Percentiles rank a stretch among this genome's conserved stretches.
Conservation (phyloP, 2,888 invertebrate genomes). For the Trissoscelio sp. region DNA sequence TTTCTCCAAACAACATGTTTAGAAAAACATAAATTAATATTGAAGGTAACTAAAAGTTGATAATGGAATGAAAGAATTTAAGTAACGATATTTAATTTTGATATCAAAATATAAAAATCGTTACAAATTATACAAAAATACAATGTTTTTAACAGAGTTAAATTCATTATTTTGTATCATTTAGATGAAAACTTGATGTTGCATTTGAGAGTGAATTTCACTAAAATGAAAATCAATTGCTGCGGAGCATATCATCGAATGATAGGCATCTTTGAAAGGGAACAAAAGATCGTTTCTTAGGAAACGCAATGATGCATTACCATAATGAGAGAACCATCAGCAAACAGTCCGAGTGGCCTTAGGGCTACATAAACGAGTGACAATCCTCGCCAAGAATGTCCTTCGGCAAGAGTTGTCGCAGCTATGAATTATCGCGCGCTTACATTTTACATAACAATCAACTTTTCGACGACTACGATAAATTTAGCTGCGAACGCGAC, state of each 20-base stretch:
- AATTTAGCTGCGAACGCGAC: constrained; percentile 6
- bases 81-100: no score
- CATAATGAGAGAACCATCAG: constrained; percentile 65
- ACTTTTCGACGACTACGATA: constrained; percentile 2
- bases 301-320: constrained; percentile 54
- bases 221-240: constrained; percentile 11
- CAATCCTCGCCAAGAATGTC: constrained; percentile 43
- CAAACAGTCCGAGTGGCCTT: constrained; percentile 37
- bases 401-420: constrained; percentile 8
- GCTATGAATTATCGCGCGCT: constrained; percentile 22
- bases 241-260: not conserved
- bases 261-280: constrained; percentile 45
- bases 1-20: no score
- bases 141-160: no score
- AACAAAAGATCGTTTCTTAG: constrained; percentile 54
- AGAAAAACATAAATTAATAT: no score
- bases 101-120: no score
- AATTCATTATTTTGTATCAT: no score
- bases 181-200: no score
- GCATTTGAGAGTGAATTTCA: constrained; percentile 7
- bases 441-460: constrained; percentile 43
- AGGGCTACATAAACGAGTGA: constrained; percentile 46
- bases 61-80: no score
- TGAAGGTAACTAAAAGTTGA: no score
- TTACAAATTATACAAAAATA: no score